Base-by-base conservation (phyloP, 2,113 vertebrate species). In the Corythornis madagascariensis region DNA sequence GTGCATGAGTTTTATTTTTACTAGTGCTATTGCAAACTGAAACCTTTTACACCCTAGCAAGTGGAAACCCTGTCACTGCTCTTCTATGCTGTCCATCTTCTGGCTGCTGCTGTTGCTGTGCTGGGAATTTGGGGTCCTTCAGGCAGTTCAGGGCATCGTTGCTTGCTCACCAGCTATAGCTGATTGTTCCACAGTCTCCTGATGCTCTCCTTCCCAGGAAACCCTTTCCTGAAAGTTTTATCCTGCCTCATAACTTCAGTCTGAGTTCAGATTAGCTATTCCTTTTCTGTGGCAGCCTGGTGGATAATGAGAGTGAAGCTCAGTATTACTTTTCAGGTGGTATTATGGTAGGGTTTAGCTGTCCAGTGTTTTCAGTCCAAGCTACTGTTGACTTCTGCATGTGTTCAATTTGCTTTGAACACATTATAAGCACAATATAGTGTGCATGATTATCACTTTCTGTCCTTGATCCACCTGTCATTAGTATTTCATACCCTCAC, bases 101-200 rank as follows among this genome's bases (percentile, higher is more conserved):
- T 72, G 47, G 33, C 61, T 55, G 38, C 61, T 55, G 38, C 22
- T 38, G 0, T 28, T 65, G 26, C 21, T 0, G 0, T 55, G 26
- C 29, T 16, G 56, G 17, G 19, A 13, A 22, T 28, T 43, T 43
- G 38, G 10, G 16, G 17, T 48, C 28, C 40, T 56, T 48, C 1
- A 2, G 15, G 16, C 29, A n/a, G 11, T 18, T 78, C 13, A 11
- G 29, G 53, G 14, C 45, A 24, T 2, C 43, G 70, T 43, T 1
- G 1, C 59, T 83, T 3, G 0, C 43, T 71, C 28, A 8, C 5
- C 0, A 1, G 24, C 28, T 53, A 2, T 6, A 35, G 13, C 26
- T 4, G 5, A 1, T 13, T 71, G 33, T 19, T 91, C 53, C 56
- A 9, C 13, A 8, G 13, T 17, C 19, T 31, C 11, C 14, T 85